Evolutionary conservation across 2,113 vertebrate species (phyloP).

Genomic region (Odocoileus hemionus): DNA sequence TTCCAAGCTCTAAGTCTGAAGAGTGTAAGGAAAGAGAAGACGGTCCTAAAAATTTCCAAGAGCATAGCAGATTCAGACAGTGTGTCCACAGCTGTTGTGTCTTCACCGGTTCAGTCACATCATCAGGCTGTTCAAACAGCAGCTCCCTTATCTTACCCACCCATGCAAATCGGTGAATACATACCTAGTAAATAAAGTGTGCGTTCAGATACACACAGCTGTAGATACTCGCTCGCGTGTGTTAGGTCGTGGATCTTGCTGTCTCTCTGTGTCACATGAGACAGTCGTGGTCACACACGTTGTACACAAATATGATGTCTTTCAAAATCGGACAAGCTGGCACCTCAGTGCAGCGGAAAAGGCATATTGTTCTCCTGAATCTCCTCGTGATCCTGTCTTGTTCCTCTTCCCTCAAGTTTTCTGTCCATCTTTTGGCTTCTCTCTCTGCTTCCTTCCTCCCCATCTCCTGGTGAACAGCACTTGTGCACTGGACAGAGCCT

Average conservation of each 20-base stretch:
- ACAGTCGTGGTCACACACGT: too few species aligned
- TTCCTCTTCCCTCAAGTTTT: not conserved
- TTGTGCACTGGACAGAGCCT: not conserved
- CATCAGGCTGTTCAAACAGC: not conserved
- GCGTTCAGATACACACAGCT: not conserved
- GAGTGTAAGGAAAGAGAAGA: not conserved
- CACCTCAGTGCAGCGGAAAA: fast-evolving
- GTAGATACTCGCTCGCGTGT: not conserved
- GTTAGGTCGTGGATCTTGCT: not conserved
- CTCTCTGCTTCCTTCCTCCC: not conserved
- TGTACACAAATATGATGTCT: not conserved
- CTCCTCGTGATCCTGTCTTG: fast-evolving
- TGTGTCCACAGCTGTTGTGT: fast-evolving
- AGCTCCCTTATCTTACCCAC: not conserved
- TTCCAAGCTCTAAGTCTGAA: too few species aligned
- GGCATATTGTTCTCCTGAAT: fast-evolving
- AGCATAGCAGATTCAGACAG: fast-evolving
- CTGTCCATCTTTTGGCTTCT: not conserved
- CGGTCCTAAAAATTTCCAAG: not conserved
- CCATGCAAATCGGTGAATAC: not conserved
- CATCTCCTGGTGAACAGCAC: not conserved
- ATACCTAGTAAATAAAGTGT: not conserved
- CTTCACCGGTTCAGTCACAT: fast-evolving
- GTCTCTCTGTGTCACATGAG: not conserved
- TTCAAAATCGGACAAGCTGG: not conserved